Percentiles rank a stretch among this genome's conserved stretches.
phyloP scores from a whole-genome alignment of 2,113 vertebrate species.

The Okapia johnstoni region DNA sequence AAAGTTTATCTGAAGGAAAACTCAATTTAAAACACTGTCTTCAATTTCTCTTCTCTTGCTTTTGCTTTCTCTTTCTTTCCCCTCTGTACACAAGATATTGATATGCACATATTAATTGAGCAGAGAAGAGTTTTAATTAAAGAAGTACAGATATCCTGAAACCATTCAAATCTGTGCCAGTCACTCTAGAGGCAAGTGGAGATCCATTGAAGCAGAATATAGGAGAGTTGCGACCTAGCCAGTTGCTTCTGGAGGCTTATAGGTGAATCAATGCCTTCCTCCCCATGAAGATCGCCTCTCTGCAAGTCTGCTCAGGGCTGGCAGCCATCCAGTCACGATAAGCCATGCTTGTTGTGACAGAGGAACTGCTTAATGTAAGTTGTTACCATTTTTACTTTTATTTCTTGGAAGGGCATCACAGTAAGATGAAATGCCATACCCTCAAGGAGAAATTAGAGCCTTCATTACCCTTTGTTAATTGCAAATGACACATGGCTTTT shows the following conservation, averaged over 20 bases:
- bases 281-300: not conserved
- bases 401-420: not conserved
- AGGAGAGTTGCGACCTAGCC: not conserved
- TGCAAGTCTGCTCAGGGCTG: not conserved
- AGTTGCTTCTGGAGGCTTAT: not conserved
- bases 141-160: slow-evolving; percentile 13
- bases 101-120: slow-evolving; percentile 32
- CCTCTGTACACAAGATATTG: not conserved
- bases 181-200: not conserved
- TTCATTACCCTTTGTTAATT: not conserved
- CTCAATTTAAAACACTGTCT: not conserved
- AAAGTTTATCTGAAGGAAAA: not conserved
- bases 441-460: not conserved
- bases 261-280: not conserved
- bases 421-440: not conserved
- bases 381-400: slow-evolving; percentile 2
- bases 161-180: not conserved
- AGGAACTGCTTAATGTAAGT: not conserved
- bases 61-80: not conserved
- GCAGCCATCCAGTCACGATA: not conserved
- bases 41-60: slow-evolving; percentile 15
- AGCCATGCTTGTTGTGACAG: not conserved
- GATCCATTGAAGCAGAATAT: not conserved
- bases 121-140: slow-evolving; percentile 51
- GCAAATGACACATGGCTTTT: not conserved